phyloP scores from a whole-genome alignment of 1,140 invertebrate genomes.

The Drosophila kanapiae region DNA sequence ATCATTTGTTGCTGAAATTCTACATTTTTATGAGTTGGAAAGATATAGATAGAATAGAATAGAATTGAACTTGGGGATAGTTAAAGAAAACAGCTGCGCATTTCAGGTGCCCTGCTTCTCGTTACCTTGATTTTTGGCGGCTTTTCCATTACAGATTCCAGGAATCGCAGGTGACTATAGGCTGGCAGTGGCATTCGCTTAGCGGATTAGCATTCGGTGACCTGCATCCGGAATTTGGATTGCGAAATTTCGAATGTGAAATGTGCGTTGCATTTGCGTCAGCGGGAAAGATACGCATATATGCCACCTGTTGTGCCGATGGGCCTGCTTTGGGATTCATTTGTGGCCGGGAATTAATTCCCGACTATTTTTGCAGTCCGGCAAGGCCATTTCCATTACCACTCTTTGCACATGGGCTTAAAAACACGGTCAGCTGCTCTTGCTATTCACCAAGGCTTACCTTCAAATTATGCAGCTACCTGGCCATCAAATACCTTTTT shows the following conservation, averaged over 20 bases:
- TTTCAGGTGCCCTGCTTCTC: neutral
- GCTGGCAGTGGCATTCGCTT: neutral
- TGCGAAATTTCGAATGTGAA: slow-evolving; percentile 12
- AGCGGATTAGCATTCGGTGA: slow-evolving; percentile 6
- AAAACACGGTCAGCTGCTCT: too few relatives aligned
- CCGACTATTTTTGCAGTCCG: neutral
- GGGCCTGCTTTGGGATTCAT: slow-evolving; percentile 14
- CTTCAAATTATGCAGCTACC: neutral
- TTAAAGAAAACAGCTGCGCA: too few relatives aligned
- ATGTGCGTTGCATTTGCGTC: neutral
- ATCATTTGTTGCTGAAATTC: too few relatives aligned
- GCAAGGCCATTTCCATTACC: slow-evolving; percentile 18
- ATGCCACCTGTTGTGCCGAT: slow-evolving; percentile 11
- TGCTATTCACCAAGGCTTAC: slow-evolving; percentile 2
- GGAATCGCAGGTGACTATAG: slow-evolving; percentile 3
- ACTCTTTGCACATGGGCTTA: slow-evolving; percentile 4
- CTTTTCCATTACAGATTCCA: slow-evolving; percentile 11
- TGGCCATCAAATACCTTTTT: neutral
- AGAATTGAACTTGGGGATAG: too few relatives aligned
- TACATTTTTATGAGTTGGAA: too few relatives aligned
- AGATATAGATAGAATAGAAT: too few relatives aligned
- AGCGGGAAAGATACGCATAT: neutral
- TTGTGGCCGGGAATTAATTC: slow-evolving; percentile 19
- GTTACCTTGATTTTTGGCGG: neutral
- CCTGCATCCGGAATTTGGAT: slow-evolving; percentile 5